These are phyloP conservation scores for Phenganax marumi DNA, from an alignment of 92 coral and sea anemone species.

Conservation along the genomic window DNA sequence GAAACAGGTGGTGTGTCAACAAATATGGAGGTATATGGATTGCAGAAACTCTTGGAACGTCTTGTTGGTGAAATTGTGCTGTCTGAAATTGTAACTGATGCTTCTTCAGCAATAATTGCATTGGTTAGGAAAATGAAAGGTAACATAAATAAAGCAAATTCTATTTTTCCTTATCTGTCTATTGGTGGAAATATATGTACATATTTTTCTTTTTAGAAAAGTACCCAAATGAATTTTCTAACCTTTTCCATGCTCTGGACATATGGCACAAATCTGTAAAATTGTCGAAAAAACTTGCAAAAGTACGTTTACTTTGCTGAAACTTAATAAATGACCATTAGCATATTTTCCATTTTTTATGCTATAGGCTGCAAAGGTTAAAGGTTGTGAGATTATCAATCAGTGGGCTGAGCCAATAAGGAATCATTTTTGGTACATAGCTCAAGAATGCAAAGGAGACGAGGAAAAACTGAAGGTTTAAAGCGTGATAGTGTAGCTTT, in stretches of 20 bases:
- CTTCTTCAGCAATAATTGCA: slow-evolving; percentile 49
- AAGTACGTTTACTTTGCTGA: slow-evolving; percentile 30
- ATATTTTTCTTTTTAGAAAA: slow-evolving; percentile 16
- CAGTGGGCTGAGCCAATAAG: slow-evolving; percentile 66
- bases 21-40: slow-evolving; percentile 51
- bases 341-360: neutral
- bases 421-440: slow-evolving; percentile 69
- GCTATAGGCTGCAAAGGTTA: slow-evolving; percentile 47
- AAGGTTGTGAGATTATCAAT: slow-evolving; percentile 51
- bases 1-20: slow-evolving; percentile 53
- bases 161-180: neutral
- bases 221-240: slow-evolving; percentile 28
- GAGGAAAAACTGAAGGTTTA: slow-evolving; percentile 34
- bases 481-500: slow-evolving; percentile 1
- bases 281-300: slow-evolving; percentile 56
- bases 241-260: slow-evolving; percentile 64
- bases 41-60: slow-evolving; percentile 49
- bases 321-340: neutral
- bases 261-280: slow-evolving; percentile 68
- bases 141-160: neutral
- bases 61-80: slow-evolving; percentile 38
- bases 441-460: slow-evolving; percentile 53
- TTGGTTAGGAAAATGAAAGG: slow-evolving; percentile 57
- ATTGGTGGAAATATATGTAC: neutral
- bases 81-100: slow-evolving; percentile 57